Evolutionary conservation across 1,140 invertebrate genomes (phyloP).

Genomic region (Drosophila prosaltans): DNA sequence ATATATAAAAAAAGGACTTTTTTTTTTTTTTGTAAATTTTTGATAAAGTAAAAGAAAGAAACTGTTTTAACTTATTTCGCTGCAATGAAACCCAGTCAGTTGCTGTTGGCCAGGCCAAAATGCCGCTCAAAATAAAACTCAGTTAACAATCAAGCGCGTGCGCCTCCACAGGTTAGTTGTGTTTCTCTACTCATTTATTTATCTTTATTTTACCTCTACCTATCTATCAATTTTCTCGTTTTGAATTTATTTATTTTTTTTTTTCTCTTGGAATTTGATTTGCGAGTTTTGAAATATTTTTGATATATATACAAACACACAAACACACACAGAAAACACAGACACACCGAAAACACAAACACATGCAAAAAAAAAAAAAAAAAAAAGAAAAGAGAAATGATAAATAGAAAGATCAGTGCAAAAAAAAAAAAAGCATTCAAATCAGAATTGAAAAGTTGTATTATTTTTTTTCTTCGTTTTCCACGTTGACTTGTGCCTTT

Average conservation of each 20-base stretch:
- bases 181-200: constrained; percentile 72
- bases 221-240: constrained; percentile 16
- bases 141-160: constrained; percentile 68
- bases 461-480: constrained; percentile 79
- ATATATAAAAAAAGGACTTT: too few species aligned
- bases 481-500: constrained; percentile 83
- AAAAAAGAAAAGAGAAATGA: not conserved
- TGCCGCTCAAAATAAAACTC: constrained; percentile 64
- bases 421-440: constrained; percentile 21
- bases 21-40: constrained; percentile 30
- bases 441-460: constrained; percentile 47
- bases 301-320: constrained; percentile 19
- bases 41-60: not conserved
- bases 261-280: constrained; percentile 36
- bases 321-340: constrained; percentile 43
- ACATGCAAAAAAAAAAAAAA: constrained; percentile 55
- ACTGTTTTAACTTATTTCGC: constrained; percentile 3
- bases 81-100: constrained; percentile 69
- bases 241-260: constrained; percentile 55
- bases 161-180: constrained; percentile 80
- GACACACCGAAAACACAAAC: constrained; percentile 59
- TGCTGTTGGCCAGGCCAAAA: constrained; percentile 66
- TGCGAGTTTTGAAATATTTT: constrained; percentile 53
- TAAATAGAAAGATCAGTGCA: constrained; percentile 42
- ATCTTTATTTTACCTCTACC: constrained; percentile 46